Conservation (phyloP, 37 sponge, comb jelly and placozoan species). For the Trichoplax adhaerens region DNA sequence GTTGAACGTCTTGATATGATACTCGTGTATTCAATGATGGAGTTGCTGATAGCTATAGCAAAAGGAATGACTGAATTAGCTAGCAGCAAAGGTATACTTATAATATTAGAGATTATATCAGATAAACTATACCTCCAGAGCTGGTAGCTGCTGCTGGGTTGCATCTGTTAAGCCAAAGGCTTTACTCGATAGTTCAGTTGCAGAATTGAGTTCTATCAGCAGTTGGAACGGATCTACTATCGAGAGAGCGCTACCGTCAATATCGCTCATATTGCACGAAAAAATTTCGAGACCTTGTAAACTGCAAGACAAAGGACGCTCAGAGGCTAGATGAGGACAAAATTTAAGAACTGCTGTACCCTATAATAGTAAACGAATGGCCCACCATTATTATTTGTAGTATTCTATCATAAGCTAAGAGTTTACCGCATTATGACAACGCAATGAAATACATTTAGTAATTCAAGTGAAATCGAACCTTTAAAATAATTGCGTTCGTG, state of each 20-base stretch:
- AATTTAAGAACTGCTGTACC: neutral
- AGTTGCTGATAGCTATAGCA: neutral
- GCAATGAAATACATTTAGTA: no score
- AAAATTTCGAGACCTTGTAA: conserved; percentile 53
- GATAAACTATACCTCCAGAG: no score
- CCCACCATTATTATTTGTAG: no score
- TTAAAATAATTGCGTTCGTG: conserved; percentile 69
- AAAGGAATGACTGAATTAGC: no score
- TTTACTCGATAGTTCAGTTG: neutral
- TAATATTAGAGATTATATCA: no score
- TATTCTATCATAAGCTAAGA: no score
- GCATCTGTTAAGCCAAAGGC: no score
- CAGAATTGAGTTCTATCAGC: conserved; percentile 49
- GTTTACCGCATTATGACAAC: no score
- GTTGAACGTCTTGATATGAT: conserved; percentile 74
- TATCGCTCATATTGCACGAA: conserved; percentile 69
- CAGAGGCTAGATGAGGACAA: neutral
- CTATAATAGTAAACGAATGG: no score
- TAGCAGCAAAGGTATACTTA: no score
- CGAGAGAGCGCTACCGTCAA: conserved; percentile 89
- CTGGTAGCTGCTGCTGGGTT: no score
- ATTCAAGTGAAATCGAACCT: conserved; percentile 28
- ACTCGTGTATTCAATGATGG: conserved; percentile 23
- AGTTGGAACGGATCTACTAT: conserved; percentile 78
- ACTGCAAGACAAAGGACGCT: neutral